Evolutionary conservation across 2,888 invertebrate genomes (phyloP).

Genomic region (Pseudococcus jackbeardsleyi): DNA sequence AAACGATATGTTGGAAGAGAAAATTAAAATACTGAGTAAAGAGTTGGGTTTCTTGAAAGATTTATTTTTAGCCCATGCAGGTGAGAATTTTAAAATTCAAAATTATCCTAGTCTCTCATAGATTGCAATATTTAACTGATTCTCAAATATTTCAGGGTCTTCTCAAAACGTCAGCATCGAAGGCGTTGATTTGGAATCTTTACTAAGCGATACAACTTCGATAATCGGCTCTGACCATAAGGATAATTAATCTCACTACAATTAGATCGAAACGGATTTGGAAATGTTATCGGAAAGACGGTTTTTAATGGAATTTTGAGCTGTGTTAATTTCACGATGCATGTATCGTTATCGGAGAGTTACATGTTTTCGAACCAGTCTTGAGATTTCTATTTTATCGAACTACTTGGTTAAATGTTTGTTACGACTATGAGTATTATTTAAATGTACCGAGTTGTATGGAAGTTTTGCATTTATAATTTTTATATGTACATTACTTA

Average conservation of each 20-base stretch:
- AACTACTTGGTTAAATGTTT: too few species aligned
- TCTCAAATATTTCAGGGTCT: constrained; percentile 67
- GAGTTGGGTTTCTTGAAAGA: constrained; percentile 86
- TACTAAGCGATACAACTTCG: constrained; percentile 68
- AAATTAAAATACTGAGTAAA: constrained; percentile 84
- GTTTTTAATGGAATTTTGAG: background rate
- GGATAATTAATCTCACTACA: background rate
- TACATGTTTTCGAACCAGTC: background rate
- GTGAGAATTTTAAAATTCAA: constrained; percentile 69
- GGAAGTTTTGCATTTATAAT: background rate
- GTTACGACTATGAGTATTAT: background rate
- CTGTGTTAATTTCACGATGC: background rate
- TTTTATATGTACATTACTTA: background rate
- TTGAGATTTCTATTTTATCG: background rate
- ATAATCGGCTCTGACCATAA: constrained; percentile 67
- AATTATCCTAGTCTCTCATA: background rate
- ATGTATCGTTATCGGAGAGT: background rate
- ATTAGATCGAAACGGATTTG: background rate
- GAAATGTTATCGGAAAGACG: background rate
- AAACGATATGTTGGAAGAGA: constrained; percentile 84
- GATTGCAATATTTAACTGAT: too few species aligned
- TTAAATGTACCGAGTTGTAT: background rate
- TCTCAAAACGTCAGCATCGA: constrained; percentile 69
- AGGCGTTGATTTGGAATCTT: constrained; percentile 69
- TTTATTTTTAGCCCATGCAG: constrained; percentile 84